Base-by-base conservation (phyloP, 2,888 invertebrate genomes). In the Seira ritae region DNA sequence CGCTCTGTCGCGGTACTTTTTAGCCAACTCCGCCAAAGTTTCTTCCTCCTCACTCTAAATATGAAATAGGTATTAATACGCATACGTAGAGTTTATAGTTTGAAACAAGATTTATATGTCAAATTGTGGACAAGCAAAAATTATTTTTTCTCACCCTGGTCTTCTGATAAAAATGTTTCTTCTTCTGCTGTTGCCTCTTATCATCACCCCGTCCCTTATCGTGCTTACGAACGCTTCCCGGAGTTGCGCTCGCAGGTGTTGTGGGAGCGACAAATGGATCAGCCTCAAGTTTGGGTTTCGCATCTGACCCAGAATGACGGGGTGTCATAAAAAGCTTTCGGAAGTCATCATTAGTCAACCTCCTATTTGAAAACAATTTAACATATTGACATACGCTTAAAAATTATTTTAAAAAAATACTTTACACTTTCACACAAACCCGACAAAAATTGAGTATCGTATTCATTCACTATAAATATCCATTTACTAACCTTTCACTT, bases 311-410 rank as follows among this genome's bases (percentile, higher is more conserved):
- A 0, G 95, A 95, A 4, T 95, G 93, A 84, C 97, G 93, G 0
- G 99, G 98, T 0, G 98, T 98, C 95, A 98, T 98, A 88, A 99
- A 92, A 73, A 99, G 92, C 90, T 97, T 98, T 77, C 98, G 94
- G 90, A 99, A 99, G 92, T 99, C 99, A 90, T 97, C 98, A 92
- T 99, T 99, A 8, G 98, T 98, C 76, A 99, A 92, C 10, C 84
- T 89, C 73, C 88, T 88, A 71, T 15, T 65, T 42, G 12, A 67
- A 20, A 6, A 50, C 15, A 31, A 74, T 19, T 15, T 19, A 37
- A 72, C 6, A 60, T 42, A 22, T n/a, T n/a, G n/a, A n/a, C n/a
- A n/a, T n/a, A 20, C 72, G 10, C n/a, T 24, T 22, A 15, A 62
- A 22, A 68, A n/a, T n/a, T n/a, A n/a, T n/a, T n/a, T 69, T 78